A percentile compares a stretch with the other conserved stretches of the same genome.
phyloP scores from a whole-genome alignment of 2,797 vertebrate genomes.

The Coccyzus lansbergi region DNA sequence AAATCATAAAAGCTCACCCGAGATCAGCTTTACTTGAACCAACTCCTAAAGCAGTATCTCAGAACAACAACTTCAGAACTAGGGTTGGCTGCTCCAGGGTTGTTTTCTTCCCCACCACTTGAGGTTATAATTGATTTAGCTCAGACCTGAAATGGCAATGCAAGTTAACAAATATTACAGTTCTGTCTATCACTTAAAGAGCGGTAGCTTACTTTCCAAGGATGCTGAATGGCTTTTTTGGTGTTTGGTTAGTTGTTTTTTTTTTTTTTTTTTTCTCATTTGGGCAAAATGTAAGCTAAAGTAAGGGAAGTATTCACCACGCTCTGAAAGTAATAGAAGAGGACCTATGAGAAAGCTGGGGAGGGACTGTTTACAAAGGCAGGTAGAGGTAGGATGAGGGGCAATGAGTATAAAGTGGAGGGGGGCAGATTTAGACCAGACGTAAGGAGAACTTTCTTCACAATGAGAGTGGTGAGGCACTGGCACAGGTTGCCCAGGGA shows the following conservation, averaged over 20 bases:
- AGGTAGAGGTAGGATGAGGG: too few relatives aligned
- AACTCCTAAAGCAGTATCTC: background rate
- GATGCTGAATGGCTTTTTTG: background rate
- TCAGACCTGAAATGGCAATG: background rate
- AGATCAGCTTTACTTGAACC: background rate
- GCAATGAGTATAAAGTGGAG: too few relatives aligned
- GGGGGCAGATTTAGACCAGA: too few relatives aligned
- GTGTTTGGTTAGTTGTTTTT: too few relatives aligned
- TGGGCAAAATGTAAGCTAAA: background rate
- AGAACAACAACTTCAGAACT: background rate
- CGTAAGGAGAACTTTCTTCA: too few relatives aligned
- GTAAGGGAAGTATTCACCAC: background rate
- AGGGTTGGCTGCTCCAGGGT: background rate
- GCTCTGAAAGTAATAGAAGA: background rate
- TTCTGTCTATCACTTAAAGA: background rate
- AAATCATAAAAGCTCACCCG: background rate
- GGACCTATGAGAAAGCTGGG: too few relatives aligned
- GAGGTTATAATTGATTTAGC: background rate
- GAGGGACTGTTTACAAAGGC: too few relatives aligned
- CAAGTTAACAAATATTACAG: background rate
- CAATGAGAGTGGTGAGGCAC: too few relatives aligned
- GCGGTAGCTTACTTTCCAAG: background rate
- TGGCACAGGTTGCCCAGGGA: too few relatives aligned
- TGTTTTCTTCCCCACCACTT: background rate
- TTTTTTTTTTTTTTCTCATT: too few relatives aligned